Evolutionary conservation across 1,140 invertebrate genomes (phyloP), one percentile per base, ranked within the genome.

Genomic region (Steinernema khuongi): DNA sequence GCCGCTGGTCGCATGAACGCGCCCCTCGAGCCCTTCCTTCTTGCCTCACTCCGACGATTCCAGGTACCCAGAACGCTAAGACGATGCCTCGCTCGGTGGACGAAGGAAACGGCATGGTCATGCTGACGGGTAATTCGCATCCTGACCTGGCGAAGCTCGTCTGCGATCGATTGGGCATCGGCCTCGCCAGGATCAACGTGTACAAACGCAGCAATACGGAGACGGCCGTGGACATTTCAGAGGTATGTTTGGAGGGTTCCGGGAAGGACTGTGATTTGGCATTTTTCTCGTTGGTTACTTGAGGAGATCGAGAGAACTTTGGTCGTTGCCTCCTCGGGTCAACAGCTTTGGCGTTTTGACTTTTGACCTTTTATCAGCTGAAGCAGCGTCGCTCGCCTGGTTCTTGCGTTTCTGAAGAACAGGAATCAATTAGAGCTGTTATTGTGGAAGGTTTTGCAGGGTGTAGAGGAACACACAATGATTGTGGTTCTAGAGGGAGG

Each of bases 31-130:
- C 11, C 26, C 22, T 60, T 60, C 26, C 7, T 41, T n/a, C 36
- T 7, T n/a, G 7, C 7, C n/a, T 41, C n/a, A 11, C n/a, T 41
- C 7, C 36, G 7, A 7, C 19, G 26, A 60, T 60, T 60, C 26
- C 19, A 22, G 50, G 7, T 60, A n/a, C 22, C 50, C 14, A 22
- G 50, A 17, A 11, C 2, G 11, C 14, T n/a, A 22, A 14, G 11
- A 60, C 4, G 2, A 60, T 60, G 50, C 50, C 50, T 14, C 50
- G 50, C 7, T 14, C 29, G 33, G 43, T 80, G 1, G 81, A 83
- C 70, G 81, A 81, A 66, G 82, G 79, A 68, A 78, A 70, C n/a
- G 81, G 82, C 29, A 81, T 84, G 82, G 81, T 84, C 22, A 68
- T 83, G 11, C 74, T 83, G 19, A 73, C 82, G 11, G 81, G 81